Base-by-base conservation (phyloP, 2,888 invertebrate genomes). In the Chrysolina haemoptera region DNA sequence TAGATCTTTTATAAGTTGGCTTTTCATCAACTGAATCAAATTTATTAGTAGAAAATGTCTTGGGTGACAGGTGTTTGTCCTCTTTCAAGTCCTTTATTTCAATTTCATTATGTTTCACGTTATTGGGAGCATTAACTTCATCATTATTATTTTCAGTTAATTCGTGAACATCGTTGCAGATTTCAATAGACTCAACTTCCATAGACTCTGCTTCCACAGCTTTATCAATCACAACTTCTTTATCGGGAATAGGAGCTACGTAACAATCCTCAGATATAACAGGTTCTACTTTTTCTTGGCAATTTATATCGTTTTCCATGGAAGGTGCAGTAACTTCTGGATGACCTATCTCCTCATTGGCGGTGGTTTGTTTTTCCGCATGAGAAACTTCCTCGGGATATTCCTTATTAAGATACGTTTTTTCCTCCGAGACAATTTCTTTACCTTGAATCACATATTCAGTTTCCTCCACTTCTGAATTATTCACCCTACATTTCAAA, bases 1-100 rank as follows among this genome's bases (percentile, higher is more conserved):
- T 81, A 3, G 78, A 68, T 55, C 81, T 74, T 69, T 72, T 79
- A n/a, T 35, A 62, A 43, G 50, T 62, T 20, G 16, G 48, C 35
- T 71, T 70, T 62, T 71, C 68, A 22, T 20, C 35, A 40, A 9
- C 35, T 6, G 14, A 14, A 22, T 59, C 59, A 14, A 59, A 3
- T 59, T 27, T 22, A n/a, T 59, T 59, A 66, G 68, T 70, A 14
- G 62, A 68, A 43, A 35, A 20, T 20, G 18, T 12, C 27, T 8
- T 22, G 20, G 18, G 18, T 20, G 1, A 27, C 14, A 10, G 16
- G 3, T 10, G 16, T 12, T 69, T 22, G n/a, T 64, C 41, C 20
- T 12, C 18, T 6, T 69, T 43, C 4, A 27, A 9, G 12, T 35
- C 48, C 11, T 53, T 20, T 4, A 1, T 20, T 11, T 53, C 20